Evolutionary conservation across 2,888 invertebrate genomes (phyloP), one percentile per base, ranked within the genome.

Genomic region (Lymantria monacha): DNA sequence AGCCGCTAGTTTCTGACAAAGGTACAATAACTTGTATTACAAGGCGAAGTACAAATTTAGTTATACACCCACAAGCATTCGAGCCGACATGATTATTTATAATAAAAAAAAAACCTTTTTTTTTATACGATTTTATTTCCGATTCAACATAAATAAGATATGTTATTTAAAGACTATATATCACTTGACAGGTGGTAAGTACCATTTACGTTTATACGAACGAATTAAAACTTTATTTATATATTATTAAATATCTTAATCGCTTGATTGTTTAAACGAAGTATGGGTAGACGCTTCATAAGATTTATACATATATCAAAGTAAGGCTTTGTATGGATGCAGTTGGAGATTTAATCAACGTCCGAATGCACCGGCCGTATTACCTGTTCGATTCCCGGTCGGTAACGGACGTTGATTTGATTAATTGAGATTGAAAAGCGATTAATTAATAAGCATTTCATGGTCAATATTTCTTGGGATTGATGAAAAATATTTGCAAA

Each of bases 61-160:
- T 87, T 83, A 84, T 88, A 86, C 88, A 74, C 89, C 88, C 87
- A 87, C 88, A 81, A 22, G 51, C 9, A 12, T 12, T 41, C 33
- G 10, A 58, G 54, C 63, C 66, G 66, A 65, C 72, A 72, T 83
- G 81, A 87, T 89, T 87, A 87, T 87, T 88, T 87, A 87, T 85
- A 85, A 85, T 85, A 72, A 85, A 86, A 81, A 9, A 36, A 36
- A n/a, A n/a, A n/a, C n/a, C 36, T 70, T 72, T 74, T 84, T 91
- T 44, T 90, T 91, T 88, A 81, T 88, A 82, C 86, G 66, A 82
- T 88, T 91, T 90, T 88, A 85, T 89, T 89, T 87, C 83, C 81
- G 85, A 91, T 90, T 87, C 90, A 87, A 90, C 91, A 91, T 91
- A 91, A 92, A 92, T 92, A 91, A 92, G 91, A 92, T 90, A 91